These are phyloP conservation scores for Zaprionus lachaisei DNA, from an alignment of 1,140 invertebrate species.

Conservation along the genomic window DNA sequence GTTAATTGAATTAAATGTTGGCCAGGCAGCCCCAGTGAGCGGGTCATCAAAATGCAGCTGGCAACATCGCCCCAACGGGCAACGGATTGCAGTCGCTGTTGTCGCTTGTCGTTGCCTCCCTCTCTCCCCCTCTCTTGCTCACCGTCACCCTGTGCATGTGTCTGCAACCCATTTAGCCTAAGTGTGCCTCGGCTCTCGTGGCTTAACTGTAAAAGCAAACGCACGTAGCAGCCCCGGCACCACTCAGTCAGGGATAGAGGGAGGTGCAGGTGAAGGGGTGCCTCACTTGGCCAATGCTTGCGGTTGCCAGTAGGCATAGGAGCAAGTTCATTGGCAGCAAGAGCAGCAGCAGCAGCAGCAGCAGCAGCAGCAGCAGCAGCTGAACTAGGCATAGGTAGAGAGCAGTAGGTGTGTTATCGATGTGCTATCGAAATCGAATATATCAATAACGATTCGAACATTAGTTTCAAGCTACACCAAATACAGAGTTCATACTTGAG, in stretches of 20 bases:
- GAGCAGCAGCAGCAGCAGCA: not conserved
- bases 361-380: conserved; percentile 3
- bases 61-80: conserved; percentile 37
- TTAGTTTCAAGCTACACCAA: no score
- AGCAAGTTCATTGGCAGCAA: conserved; percentile 14
- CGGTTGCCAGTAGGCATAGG: conserved; percentile 38
- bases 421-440: not conserved
- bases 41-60: conserved; percentile 77
- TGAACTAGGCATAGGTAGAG: not conserved
- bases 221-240: conserved; percentile 53
- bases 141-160: conserved; percentile 12
- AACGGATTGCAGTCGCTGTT: conserved; percentile 18
- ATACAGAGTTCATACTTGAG: no score
- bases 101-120: conserved; percentile 11
- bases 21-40: conserved; percentile 41
- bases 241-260: not conserved
- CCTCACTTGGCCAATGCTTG: conserved; percentile 13
- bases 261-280: no score
- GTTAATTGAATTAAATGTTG: conserved; percentile 81
- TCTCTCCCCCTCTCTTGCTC: not conserved
- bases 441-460: not conserved
- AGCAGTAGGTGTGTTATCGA: not conserved
- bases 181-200: conserved; percentile 44
- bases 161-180: conserved; percentile 69
- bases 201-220: conserved; percentile 76